Base-by-base conservation (phyloP, 1,140 invertebrate species). In the Panagrolaimus sp. region DNA sequence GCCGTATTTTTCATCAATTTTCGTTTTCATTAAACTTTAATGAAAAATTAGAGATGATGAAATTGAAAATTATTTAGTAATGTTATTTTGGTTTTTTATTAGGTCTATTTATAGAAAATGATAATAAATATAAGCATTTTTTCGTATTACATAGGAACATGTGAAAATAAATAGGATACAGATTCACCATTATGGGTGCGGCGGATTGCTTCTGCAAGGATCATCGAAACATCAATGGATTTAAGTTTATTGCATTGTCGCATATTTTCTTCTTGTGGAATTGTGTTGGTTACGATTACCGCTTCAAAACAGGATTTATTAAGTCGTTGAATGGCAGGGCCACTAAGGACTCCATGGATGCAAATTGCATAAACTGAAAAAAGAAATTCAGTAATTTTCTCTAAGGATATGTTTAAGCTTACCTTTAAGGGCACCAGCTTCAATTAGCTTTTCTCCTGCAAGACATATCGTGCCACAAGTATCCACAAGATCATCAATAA, bases 401-500 rank as follows among this genome's bases (percentile, higher is more conserved):
- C 2, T 2, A 38, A 38, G n/a, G n/a, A 38, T 38, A 4, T 38
- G 32, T 38, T 38, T 38, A 38, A 7, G 2, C 32, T 38, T 38
- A 38, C 32, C 92, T 87, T 96, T 95, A 1, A 88, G 90, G 1
- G 96, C 94, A n/a, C 95, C 95, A 68, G 95, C 94, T 85, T 98
- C 94, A 64, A 91, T 85, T 21, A 98, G 85, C 83, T 89, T 90
- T 85, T 96, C 91, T 44, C 93, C 94, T 44, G 94, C 95, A 85
- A 96, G 92, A 72, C 93, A 94, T 74, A 98, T 94, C 21, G 95
- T 98, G n/a, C 94, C 96, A 86, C 94, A 98, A 26, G 96, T 98
- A 83, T 99, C 96, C 3, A 95, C 95, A 91, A 98, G 96, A 84
- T 99, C 96, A 81, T 99, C 96, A 4, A 99, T 94, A 71, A 98